Evolutionary conservation across 2,888 invertebrate species (phyloP).

Genomic region (Cacoxenus indagator): DNA sequence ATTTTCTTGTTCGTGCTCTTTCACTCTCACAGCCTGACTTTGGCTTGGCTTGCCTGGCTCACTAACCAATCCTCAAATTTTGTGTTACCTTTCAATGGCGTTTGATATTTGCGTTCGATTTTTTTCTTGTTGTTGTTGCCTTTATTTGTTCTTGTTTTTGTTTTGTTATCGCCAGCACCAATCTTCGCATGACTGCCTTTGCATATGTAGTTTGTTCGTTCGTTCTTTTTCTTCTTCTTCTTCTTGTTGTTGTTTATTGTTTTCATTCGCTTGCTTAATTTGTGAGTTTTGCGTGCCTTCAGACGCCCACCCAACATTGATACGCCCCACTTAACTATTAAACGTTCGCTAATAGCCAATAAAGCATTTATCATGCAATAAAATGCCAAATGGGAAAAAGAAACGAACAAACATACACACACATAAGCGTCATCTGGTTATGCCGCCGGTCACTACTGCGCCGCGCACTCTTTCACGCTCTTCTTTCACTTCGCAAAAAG

Average conservation of each 20-base stretch:
- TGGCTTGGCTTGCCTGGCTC: no score
- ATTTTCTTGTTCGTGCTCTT: background rate
- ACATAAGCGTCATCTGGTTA: no score
- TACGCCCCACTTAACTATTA: conserved; percentile 60
- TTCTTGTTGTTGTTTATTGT: background rate
- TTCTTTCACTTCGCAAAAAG: background rate
- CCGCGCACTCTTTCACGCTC: background rate
- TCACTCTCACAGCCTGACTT: background rate
- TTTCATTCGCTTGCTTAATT: conserved; percentile 37
- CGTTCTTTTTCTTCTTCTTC: background rate
- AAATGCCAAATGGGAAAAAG: conserved; percentile 25
- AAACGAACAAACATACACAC: conserved; percentile 6
- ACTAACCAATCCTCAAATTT: no score
- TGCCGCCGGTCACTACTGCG: background rate
- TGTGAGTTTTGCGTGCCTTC: conserved; percentile 59
- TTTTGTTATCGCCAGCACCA: conserved; percentile 28
- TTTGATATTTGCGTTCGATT: background rate
- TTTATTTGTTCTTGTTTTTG: no score
- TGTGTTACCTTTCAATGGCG: background rate
- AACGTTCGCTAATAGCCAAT: conserved; percentile 64
- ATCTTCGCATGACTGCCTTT: background rate
- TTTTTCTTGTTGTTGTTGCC: background rate
- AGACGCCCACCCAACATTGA: conserved; percentile 33
- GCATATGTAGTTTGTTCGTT: no score
- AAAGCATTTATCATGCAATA: conserved; percentile 48